Conservation (phyloP, 2,113 vertebrate species). For the Periophthalmodon schlosseri region DNA sequence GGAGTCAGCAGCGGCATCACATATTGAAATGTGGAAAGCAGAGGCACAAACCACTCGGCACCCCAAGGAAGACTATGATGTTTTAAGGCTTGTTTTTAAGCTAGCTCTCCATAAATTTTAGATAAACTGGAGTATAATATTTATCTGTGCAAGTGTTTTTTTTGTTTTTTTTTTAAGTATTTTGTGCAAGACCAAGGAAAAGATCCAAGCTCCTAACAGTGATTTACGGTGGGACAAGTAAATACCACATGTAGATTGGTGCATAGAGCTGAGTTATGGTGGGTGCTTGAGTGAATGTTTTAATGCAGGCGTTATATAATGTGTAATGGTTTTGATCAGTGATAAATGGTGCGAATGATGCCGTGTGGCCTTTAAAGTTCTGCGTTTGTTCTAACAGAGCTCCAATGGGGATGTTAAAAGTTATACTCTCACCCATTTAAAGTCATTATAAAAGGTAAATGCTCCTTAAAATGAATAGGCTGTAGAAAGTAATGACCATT, state of each 20-base stretch:
- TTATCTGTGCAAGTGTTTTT: neutral
- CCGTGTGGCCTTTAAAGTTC: neutral
- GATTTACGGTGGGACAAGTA: neutral
- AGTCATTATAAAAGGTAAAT: neutral
- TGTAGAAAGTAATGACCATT: neutral
- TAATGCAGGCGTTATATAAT: neutral
- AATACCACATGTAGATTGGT: neutral
- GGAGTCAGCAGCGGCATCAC: constrained; percentile 18
- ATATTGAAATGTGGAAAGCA: constrained; percentile 33
- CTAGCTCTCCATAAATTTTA: constrained; percentile 35
- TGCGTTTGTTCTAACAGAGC: neutral
- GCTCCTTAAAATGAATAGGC: neutral
- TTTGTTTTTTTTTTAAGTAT: constrained; percentile 16
- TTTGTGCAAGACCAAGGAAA: constrained; percentile 8
- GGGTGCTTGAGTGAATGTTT: neutral
- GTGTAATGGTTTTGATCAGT: constrained; percentile 5
- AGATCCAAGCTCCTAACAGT: constrained; percentile 10
- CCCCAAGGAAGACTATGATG: constrained; percentile 21
- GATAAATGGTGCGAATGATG: constrained; percentile 4
- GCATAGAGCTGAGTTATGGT: neutral
- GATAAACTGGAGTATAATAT: constrained; percentile 30
- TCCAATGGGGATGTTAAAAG: neutral
- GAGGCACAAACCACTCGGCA: constrained; percentile 9
- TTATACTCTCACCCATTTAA: neutral
- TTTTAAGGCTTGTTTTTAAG: constrained; percentile 40